Conservation (phyloP, 2,113 vertebrate species). For the Pituophis catenifer region DNA sequence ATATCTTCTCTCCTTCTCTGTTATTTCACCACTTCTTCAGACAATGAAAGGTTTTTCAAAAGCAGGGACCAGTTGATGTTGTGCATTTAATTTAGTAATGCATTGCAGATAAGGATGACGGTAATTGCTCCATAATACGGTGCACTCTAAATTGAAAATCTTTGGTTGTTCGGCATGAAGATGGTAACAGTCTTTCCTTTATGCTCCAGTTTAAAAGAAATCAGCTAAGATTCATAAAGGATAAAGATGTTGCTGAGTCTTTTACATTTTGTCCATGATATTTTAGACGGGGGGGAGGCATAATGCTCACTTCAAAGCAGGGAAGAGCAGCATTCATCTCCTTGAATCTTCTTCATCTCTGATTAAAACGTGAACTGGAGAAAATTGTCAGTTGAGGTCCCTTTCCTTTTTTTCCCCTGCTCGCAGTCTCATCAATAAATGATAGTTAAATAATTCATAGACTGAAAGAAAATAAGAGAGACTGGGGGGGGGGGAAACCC, state of each 20-base stretch:
- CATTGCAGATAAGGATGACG: neutral
- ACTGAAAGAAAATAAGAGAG: neutral
- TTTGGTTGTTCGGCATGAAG: neutral
- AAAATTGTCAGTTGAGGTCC: neutral
- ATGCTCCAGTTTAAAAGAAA: neutral
- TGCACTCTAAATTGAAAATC: neutral
- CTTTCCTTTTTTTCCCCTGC: neutral
- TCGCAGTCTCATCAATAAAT: neutral
- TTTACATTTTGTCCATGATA: neutral
- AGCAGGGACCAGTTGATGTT: neutral
- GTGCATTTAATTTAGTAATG: neutral
- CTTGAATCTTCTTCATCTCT: neutral
- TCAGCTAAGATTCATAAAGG: neutral
- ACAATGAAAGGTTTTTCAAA: neutral
- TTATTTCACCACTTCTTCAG: neutral
- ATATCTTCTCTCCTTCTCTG: neutral
- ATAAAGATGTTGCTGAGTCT: neutral
- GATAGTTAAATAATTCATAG: neutral
- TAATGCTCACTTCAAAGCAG: neutral
- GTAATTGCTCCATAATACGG: neutral
- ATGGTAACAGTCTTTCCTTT: neutral
- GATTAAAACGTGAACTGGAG: neutral
- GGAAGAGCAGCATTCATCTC: neutral
- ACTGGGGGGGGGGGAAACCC: neutral
- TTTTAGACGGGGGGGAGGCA: neutral